Base-by-base conservation (phyloP, 2,797 vertebrate species). In the Semaprochilodus insignis region DNA sequence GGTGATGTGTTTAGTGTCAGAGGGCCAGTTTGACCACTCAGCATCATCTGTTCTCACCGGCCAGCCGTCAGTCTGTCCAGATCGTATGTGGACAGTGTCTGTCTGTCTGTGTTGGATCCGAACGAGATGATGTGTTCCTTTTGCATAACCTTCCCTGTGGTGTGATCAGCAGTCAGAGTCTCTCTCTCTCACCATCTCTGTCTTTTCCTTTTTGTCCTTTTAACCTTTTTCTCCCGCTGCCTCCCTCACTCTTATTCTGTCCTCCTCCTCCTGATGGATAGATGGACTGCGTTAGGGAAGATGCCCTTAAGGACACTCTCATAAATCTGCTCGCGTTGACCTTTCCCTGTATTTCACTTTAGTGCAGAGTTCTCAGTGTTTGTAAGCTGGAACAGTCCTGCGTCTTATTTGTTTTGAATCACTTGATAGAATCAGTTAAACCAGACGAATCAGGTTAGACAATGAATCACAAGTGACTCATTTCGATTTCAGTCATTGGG, bases 311-410 rank as follows among this genome's bases (percentile, higher is more conserved):
- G 77, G 65, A 51, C 55, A 16, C 48, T 16, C 34, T 72, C 81
- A 82, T 85, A 82, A 82, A 80, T 85, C 73, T n/a, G 19, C 51
- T 79, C 62, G 40, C 4, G 52, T 79, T 71, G 80, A 82, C 76
- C 55, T 75, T 76, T 65, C 5, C 62, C 16, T 34, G 60, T 63
- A 25, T 63, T 63, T 63, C 60, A 63, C 55, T 21, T 0, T 17
- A 54, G 16, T 6, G 7, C 23, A 14, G 10, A 5, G 19, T 14
- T 17, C 63, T 34, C 25, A 16, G 5, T 83, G 48, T 27, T 34
- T n/a, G 21, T 78, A 44, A 71, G 44, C 67, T 23, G 31, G 48
- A 79, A 78, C 66, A 11, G 19, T 36, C n/a, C 15, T 48, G 7
- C 6, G 17, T 62, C 57, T 76, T 31, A 34, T 76, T 76, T 62